Conservation (phyloP, 2,113 vertebrate species). For the Forbesichthys agassizii region DNA sequence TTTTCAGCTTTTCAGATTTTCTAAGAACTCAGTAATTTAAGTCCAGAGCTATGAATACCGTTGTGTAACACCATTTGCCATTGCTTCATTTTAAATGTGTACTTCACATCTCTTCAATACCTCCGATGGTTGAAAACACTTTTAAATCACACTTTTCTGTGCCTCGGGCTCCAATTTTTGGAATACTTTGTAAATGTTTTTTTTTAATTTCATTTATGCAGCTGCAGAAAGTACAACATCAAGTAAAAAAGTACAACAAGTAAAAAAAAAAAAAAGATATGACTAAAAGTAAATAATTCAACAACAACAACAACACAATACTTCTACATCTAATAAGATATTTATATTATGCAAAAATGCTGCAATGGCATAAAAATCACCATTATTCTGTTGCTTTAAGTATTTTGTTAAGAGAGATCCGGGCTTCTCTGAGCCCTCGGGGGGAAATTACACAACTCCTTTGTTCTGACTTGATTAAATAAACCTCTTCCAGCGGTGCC, state of each 20-base stretch:
- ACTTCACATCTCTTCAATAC: not conserved
- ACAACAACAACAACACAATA: not conserved
- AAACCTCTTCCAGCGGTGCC: conserved; percentile 57
- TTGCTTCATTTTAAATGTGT: not conserved
- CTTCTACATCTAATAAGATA: conserved; percentile 25
- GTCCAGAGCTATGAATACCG: not conserved
- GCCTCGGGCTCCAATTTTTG: not conserved
- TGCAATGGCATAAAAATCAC: not conserved
- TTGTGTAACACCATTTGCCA: conserved; percentile 6
- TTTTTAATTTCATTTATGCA: conserved; percentile 2
- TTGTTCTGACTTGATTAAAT: conserved; percentile 73
- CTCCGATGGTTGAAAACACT: not conserved
- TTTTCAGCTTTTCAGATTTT: not conserved
- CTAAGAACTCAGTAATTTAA: not conserved
- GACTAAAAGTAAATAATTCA: conserved; percentile 12
- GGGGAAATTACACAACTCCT: conserved; percentile 66
- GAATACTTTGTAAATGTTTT: conserved; percentile 2
- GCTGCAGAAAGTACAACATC: not conserved
- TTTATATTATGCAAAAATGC: conserved; percentile 41
- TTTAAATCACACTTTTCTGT: not conserved
- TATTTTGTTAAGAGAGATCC: conserved; percentile 40
- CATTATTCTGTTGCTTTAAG: conserved; percentile 40
- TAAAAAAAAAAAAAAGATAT: conserved; percentile 6
- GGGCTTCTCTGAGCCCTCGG: conserved; percentile 49
- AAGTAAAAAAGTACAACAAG: no score